These are phyloP conservation scores for Emydoidea blandingii DNA, from an alignment of 2,797 vertebrate genomes.

Conservation along the genomic window DNA sequence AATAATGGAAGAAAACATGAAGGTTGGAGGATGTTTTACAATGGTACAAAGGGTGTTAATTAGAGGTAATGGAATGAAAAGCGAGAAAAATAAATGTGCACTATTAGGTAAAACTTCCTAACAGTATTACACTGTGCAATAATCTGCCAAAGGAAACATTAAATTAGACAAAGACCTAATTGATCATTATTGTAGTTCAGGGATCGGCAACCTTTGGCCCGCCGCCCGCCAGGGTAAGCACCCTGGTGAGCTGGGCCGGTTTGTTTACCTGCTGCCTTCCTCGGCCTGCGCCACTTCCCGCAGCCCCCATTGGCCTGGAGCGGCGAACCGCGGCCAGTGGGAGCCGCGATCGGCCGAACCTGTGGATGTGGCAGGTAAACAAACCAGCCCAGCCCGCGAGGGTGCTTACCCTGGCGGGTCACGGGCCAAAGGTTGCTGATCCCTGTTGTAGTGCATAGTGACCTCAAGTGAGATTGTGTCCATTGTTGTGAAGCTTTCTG, in stretches of 20 bases:
- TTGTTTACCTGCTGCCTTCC: too few relatives aligned
- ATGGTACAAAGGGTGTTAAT: slow-evolving; percentile 52
- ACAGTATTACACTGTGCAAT: neutral
- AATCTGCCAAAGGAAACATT: neutral
- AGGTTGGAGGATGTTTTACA: slow-evolving; percentile 40
- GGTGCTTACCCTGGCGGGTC: too few relatives aligned
- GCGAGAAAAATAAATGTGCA: neutral
- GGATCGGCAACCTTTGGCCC: too few relatives aligned
- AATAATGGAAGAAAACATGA: slow-evolving; percentile 33
- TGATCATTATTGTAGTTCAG: neutral
- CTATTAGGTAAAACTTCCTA: neutral
- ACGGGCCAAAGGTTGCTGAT: too few relatives aligned
- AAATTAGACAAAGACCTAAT: neutral
- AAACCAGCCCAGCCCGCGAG: too few relatives aligned
- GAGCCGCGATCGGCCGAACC: too few relatives aligned
- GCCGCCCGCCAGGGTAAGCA: too few relatives aligned
- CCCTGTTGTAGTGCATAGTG: neutral
- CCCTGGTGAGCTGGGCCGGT: too few relatives aligned
- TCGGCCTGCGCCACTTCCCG: too few relatives aligned
- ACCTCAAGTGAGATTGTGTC: neutral
- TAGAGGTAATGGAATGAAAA: slow-evolving; percentile 51
- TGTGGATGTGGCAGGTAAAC: too few relatives aligned
- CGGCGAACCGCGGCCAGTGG: too few relatives aligned
- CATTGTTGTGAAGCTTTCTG: neutral
- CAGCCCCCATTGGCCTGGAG: too few relatives aligned